phyloP scores from a whole-genome alignment of 1,140 invertebrate genomes.

The Chironomus striatipennis region DNA sequence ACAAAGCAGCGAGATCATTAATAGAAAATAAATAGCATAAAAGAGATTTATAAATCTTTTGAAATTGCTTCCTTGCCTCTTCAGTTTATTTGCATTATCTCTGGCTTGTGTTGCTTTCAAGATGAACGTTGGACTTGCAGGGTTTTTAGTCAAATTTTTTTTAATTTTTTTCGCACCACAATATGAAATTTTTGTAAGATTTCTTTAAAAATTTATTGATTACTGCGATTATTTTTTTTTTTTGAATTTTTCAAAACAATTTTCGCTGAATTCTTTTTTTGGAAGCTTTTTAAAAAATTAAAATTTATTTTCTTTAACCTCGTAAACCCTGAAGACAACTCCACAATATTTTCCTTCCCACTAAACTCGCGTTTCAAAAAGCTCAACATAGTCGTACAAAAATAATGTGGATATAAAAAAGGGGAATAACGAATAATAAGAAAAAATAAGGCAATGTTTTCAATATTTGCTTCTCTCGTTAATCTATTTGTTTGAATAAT shows the following conservation, averaged over 20 bases:
- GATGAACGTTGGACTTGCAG: no score
- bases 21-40: not conserved
- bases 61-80: not conserved
- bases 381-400: not conserved
- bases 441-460: not conserved
- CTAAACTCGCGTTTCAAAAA: not conserved
- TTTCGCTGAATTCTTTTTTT: no score
- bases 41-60: slow-evolving; percentile 1
- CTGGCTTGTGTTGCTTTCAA: not conserved
- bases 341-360: not conserved
- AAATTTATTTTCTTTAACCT: no score
- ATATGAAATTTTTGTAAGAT: no score
- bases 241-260: no score
- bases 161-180: no score
- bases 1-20: not conserved
- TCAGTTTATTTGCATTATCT: not conserved
- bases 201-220: no score
- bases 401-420: no score
- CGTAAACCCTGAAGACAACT: not conserved
- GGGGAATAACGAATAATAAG: not conserved
- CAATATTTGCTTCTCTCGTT: not conserved
- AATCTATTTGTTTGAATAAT: slow-evolving; percentile 24
- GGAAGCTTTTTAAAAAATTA: no score
- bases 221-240: no score
- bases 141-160: no score